Base-by-base conservation (phyloP, 2,888 invertebrate genomes). In the Glaucopsyche alexis region DNA sequence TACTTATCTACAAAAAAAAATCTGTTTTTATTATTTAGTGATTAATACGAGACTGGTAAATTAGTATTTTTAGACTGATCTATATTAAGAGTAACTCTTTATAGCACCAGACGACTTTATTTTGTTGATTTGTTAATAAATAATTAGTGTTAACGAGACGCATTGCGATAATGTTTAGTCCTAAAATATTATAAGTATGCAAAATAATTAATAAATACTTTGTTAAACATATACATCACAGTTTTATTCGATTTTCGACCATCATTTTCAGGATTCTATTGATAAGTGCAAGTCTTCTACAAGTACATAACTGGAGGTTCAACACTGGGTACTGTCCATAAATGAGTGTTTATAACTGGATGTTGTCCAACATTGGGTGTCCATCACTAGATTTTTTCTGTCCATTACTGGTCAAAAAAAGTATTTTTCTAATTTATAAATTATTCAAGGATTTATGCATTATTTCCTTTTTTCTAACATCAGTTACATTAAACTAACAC, bases 171-270 rank as follows among this genome's bases (percentile, higher is more conserved):
- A n/a, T n/a, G n/a, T n/a, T n/a, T n/a, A n/a, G n/a, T n/a, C n/a
- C n/a, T n/a, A n/a, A n/a, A n/a, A n/a, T n/a, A n/a, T n/a, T n/a
- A n/a, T n/a, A n/a, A n/a, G n/a, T n/a, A n/a, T n/a, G n/a, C n/a
- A n/a, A n/a, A n/a, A n/a, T n/a, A n/a, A n/a, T n/a, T n/a, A n/a
- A n/a, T n/a, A n/a, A n/a, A n/a, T n/a, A n/a, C n/a, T n/a, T n/a
- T 55, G 55, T 55, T 66, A 40, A 19, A 67, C 47, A 49, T 49
- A 49, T 49, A 49, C 47, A 49, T 49, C 13, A 49, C n/a, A 49
- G 47, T 49, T 49, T 49, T 49, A 49, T 49, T 49, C 47, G 4
- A 49, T 49, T 49, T 49, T 11, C 47, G 47, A 49, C 47, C 47
- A 49, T 49, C 14, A 49, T 49, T 49, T 14, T 49, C 47, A 49